Conservation (phyloP, 2,888 invertebrate genomes). For the Ctena decussata region DNA sequence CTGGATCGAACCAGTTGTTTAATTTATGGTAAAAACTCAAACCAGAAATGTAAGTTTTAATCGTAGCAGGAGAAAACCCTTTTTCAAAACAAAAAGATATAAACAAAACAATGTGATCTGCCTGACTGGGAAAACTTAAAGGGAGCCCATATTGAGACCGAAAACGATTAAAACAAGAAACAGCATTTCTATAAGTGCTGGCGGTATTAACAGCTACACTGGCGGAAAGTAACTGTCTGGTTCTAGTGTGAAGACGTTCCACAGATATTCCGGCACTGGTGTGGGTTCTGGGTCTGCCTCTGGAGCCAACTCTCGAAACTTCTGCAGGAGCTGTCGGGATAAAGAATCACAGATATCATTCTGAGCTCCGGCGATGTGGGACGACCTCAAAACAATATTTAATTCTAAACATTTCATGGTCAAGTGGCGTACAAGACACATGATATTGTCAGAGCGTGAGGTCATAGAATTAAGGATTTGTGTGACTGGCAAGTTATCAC, state of each 20-base stretch:
- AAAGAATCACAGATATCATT: too few species aligned
- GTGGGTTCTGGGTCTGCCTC: too few species aligned
- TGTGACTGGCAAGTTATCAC: too few species aligned
- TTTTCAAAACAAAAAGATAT: slow-evolving; percentile 22
- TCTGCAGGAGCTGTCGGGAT: too few species aligned
- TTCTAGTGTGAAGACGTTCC: neutral
- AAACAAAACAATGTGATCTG: neutral
- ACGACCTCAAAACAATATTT: too few species aligned
- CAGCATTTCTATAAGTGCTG: neutral
- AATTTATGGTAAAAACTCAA: slow-evolving; percentile 15
- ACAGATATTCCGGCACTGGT: neutral
- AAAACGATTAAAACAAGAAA: neutral
- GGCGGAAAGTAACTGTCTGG: neutral
- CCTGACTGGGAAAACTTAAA: neutral
- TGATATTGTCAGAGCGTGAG: too few species aligned
- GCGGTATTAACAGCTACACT: neutral
- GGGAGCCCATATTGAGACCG: neutral
- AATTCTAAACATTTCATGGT: too few species aligned
- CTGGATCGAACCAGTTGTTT: neutral
- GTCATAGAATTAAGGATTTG: too few species aligned
- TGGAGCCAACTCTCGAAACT: too few species aligned
- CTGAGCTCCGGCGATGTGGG: too few species aligned
- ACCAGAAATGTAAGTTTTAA: slow-evolving; percentile 9
- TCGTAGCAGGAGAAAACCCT: neutral
- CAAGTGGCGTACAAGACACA: too few species aligned